A percentile compares a stretch with the other conserved stretches of the same genome.
Evolutionary conservation across 2,113 vertebrate genomes (phyloP).

Genomic region (Galeopterus variegatus): DNA sequence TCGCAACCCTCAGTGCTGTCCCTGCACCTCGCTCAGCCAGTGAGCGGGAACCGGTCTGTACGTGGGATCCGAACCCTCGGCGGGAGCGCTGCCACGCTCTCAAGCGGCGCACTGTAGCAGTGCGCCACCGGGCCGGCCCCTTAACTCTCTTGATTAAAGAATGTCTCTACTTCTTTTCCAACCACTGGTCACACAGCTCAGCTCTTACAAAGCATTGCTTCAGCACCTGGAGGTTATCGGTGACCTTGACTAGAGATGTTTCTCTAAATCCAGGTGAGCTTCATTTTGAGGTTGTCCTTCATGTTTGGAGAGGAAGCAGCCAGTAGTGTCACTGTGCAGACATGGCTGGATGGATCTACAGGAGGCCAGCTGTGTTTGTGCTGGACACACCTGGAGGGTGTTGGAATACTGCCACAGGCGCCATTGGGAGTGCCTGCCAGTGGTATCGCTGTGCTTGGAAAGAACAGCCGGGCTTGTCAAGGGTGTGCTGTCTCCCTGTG

Average conservation of each 20-base stretch:
- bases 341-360: neutral
- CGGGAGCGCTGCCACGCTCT: too few species aligned
- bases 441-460: neutral
- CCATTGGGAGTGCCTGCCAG: neutral
- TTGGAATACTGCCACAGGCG: neutral
- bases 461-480: neutral
- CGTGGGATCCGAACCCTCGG: too few species aligned
- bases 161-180: neutral
- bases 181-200: fast-evolving
- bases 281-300: neutral
- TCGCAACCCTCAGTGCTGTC: too few species aligned
- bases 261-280: neutral
- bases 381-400: neutral
- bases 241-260: neutral
- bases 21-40: too few species aligned
- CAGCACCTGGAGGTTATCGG: neutral
- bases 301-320: neutral
- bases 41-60: too few species aligned
- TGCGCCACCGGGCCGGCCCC: too few species aligned
- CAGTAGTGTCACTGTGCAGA: neutral
- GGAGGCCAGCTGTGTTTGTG: neutral
- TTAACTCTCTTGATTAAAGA: neutral
- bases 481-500: neutral
- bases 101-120: too few species aligned
- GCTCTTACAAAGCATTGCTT: neutral